Conservation (phyloP, 2,888 invertebrate genomes). For the Busseola fusca region DNA sequence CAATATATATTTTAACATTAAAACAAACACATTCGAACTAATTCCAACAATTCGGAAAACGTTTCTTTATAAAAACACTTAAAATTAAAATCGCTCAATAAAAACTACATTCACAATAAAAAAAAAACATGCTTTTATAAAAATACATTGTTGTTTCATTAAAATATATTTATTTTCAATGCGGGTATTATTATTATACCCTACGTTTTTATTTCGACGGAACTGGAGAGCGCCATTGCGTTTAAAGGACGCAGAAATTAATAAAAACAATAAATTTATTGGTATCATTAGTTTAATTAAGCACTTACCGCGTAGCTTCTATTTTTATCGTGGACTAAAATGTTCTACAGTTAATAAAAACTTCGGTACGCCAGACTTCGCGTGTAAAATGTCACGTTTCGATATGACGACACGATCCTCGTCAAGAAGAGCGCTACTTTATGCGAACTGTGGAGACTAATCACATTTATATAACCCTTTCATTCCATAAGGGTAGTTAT, state of each 20-base stretch:
- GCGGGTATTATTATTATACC: not conserved
- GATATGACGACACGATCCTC: not conserved
- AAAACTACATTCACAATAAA: conserved; percentile 43
- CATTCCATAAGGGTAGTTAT: not conserved
- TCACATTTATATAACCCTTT: not conserved
- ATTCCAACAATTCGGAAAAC: conserved; percentile 2
- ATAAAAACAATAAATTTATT: conserved; percentile 13
- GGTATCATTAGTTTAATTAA: conserved; percentile 18
- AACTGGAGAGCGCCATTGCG: not conserved
- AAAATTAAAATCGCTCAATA: conserved; percentile 26
- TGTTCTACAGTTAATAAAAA: not conserved
- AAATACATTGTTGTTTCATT: conserved; percentile 42
- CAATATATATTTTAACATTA: conserved; percentile 20
- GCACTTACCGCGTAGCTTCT: conserved; percentile 30
- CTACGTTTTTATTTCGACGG: not conserved
- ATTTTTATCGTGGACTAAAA: not conserved
- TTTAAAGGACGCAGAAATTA: not conserved
- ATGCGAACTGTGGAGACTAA: not conserved
- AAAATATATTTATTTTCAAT: conserved; percentile 12
- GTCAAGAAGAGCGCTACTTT: not conserved
- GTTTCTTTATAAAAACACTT: conserved; percentile 39
- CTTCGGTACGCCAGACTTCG: not conserved
- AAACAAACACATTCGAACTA: conserved; percentile 21
- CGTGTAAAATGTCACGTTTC: not conserved
- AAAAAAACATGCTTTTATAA: conserved; percentile 52